A percentile compares a stretch with the other conserved stretches of the same genome.
These are phyloP conservation scores for Aphis gossypii DNA, from an alignment of 1,140 invertebrate genomes.

Conservation along the genomic window DNA sequence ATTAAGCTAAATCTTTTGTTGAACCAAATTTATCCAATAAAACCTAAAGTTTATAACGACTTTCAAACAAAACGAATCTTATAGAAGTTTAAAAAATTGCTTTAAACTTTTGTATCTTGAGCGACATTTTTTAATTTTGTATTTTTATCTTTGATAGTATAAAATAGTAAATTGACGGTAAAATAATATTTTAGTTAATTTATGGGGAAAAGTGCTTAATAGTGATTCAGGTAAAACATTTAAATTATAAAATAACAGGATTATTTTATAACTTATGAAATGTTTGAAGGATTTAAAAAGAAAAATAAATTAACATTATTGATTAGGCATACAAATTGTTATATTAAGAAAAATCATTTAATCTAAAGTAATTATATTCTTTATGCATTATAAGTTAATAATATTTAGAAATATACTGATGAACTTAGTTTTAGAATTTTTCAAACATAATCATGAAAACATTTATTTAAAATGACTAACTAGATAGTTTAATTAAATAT, in stretches of 20 bases:
- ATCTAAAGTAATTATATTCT: too few species aligned
- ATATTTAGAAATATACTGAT: too few species aligned
- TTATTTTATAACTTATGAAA: too few species aligned
- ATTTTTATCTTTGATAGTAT: too few species aligned
- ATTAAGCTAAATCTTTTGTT: background rate
- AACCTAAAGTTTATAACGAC: background rate
- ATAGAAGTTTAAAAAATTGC: background rate
- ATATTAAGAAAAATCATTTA: background rate
- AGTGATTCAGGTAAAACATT: too few species aligned
- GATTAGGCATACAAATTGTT: background rate
- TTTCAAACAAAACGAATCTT: background rate
- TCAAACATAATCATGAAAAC: background rate
- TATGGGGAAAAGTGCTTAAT: background rate
- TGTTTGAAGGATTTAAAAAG: too few species aligned
- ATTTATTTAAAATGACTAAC: background rate
- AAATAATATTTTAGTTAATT: background rate
- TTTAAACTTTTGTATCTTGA: too few species aligned
- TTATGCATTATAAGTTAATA: too few species aligned
- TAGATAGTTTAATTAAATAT: background rate
- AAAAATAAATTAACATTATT: too few species aligned
- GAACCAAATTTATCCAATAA: background rate
- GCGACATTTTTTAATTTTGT: too few species aligned
- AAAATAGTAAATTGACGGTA: too few species aligned
- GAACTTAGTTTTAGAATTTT: background rate
- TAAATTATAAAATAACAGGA: background rate